Conservation (phyloP, 2,113 vertebrate species). For the Pseudorhombus dupliciocellatus region DNA sequence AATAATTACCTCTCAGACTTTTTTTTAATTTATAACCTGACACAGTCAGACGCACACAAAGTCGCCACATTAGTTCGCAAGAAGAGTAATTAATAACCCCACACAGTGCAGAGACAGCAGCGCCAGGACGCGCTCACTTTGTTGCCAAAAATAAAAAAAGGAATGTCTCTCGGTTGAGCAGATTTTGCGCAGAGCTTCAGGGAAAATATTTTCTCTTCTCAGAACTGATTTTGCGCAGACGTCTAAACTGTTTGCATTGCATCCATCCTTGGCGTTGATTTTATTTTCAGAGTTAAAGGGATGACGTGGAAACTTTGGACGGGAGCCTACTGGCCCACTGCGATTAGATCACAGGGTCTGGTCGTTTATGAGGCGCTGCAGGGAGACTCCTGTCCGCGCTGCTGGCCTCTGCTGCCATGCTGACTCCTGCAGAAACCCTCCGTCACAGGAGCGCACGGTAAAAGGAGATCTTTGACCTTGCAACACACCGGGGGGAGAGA, state of each 20-base stretch:
- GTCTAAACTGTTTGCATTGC: not conserved
- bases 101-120: not conserved
- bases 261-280: conserved; percentile 15
- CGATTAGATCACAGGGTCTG: conserved; percentile 57
- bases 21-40: conserved; percentile 60
- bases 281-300: conserved; percentile 24
- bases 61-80: not conserved
- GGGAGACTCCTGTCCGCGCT: conserved; percentile 65
- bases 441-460: conserved; percentile 71
- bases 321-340: conserved; percentile 36
- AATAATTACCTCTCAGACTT: conserved; percentile 86
- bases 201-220: not conserved
- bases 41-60: not conserved
- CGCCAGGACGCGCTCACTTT: not conserved
- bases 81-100: not conserved
- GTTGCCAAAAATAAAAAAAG: not conserved
- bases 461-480: conserved; percentile 85
- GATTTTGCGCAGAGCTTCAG: not conserved
- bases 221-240: not conserved
- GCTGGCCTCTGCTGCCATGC: conserved; percentile 60
- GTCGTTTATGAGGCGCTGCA: conserved; percentile 54
- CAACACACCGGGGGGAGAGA: conserved; percentile 56
- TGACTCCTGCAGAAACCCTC: conserved; percentile 71
- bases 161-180: not conserved
- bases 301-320: conserved; percentile 47